Evolutionary conservation across 30 jellyfish, hydroid and myxozoan genomes (phyloP).

Genomic region (Hydractinia symbiolongicarpus): DNA sequence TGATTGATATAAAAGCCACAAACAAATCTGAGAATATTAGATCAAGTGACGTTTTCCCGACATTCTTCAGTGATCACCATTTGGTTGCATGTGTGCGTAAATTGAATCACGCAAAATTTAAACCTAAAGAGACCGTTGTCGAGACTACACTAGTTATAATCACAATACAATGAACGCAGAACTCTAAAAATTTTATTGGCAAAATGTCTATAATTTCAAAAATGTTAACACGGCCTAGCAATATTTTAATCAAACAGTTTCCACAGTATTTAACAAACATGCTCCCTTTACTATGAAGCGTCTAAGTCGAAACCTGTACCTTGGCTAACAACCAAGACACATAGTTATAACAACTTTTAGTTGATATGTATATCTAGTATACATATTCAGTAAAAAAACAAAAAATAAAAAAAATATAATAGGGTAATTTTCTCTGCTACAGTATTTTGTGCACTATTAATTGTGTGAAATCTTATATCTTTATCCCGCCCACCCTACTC

Average conservation of each 20-base stretch:
- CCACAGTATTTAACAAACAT: neutral
- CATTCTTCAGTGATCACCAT: neutral
- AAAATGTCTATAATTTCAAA: too few species aligned
- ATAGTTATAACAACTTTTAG: too few species aligned
- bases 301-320: slow-evolving; percentile 6
- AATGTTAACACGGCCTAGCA: too few species aligned
- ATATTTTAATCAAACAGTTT: too few species aligned
- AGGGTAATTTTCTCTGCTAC: too few species aligned
- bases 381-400: too few species aligned
- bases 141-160: neutral
- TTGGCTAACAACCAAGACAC: neutral
- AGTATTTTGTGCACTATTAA: too few species aligned
- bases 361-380: too few species aligned
- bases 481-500: too few species aligned
- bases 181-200: neutral
- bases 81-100: slow-evolving; percentile 8
- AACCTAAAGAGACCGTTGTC: too few species aligned
- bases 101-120: neutral
- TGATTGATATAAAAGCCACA: neutral
- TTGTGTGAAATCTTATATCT: too few species aligned
- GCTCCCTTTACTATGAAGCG: neutral
- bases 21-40: neutral
- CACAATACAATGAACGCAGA: slow-evolving; percentile 1
- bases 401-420: too few species aligned
- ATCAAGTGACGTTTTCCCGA: neutral